Conservation (phyloP, 2,797 vertebrate genomes). For the Enteromius radiatus region DNA sequence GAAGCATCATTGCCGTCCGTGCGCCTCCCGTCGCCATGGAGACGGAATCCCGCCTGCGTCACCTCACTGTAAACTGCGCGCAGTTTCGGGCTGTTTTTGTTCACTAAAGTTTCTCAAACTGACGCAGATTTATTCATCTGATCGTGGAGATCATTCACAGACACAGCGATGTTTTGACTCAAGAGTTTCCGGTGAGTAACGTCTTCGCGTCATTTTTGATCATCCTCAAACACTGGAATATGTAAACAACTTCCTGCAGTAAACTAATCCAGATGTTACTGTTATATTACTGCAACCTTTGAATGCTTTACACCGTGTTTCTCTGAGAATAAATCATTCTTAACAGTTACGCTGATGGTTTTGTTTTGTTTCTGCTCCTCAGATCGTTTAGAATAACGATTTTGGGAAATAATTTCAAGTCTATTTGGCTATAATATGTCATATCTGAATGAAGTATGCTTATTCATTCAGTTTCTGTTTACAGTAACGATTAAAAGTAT, state of each 20-base stretch:
- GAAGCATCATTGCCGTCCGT: neutral
- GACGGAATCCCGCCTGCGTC: slow-evolving; percentile 1
- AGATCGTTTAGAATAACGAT: neutral
- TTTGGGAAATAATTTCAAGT: neutral
- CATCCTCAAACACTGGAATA: neutral
- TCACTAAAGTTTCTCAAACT: neutral
- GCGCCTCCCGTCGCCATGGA: slow-evolving; percentile 23
- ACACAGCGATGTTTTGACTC: neutral
- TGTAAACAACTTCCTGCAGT: neutral
- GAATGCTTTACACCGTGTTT: neutral
- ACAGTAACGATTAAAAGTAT: neutral
- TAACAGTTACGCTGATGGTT: neutral
- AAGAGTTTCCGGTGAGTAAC: neutral
- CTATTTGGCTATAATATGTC: neutral
- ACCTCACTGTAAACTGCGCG: neutral
- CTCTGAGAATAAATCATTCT: neutral
- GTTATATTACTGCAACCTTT: neutral
- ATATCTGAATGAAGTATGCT: neutral
- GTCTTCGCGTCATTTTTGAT: neutral
- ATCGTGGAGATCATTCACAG: neutral
- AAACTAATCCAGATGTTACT: no score
- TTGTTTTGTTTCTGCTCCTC: neutral
- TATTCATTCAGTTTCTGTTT: neutral
- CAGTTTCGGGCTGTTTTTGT: neutral
- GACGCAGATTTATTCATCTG: neutral